These are phyloP conservation scores for Lamprologus callipterus DNA, from an alignment of 2,113 vertebrate genomes.

Conservation along the genomic window DNA sequence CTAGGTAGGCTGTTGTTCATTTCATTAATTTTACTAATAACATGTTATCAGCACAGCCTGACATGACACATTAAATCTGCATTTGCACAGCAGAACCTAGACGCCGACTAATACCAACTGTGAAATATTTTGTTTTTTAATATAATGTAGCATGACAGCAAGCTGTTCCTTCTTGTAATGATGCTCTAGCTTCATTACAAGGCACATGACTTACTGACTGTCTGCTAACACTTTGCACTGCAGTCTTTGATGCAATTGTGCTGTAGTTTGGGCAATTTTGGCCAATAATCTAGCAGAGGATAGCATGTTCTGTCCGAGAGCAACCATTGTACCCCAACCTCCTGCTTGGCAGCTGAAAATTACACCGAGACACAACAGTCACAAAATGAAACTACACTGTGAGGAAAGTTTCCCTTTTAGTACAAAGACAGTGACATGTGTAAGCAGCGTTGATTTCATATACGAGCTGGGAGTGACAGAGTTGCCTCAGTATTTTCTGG, in stretches of 20 bases:
- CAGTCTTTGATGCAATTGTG: constrained; percentile 11
- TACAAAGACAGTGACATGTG: neutral
- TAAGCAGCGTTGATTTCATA: neutral
- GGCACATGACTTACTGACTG: constrained; percentile 22
- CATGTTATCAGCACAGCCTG: neutral
- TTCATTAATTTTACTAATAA: neutral
- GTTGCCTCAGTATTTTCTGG: neutral
- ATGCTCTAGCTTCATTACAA: neutral
- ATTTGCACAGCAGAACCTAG: neutral
- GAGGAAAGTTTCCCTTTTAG: neutral
- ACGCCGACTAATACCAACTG: neutral
- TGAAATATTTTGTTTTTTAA: neutral
- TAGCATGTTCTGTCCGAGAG: constrained; percentile 24
- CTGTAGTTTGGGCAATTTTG: constrained; percentile 25
- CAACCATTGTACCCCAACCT: constrained; percentile 17
- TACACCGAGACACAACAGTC: constrained; percentile 15
- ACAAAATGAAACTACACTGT: constrained; percentile 1
- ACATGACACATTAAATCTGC: neutral
- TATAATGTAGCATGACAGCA: neutral
- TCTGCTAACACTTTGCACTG: neutral
- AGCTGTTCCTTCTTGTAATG: neutral
- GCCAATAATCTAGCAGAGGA: constrained; percentile 22
- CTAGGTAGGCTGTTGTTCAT: neutral
- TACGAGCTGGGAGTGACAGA: neutral
- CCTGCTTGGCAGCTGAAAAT: constrained; percentile 41